Percentiles rank a stretch among this genome's conserved stretches.
Evolutionary conservation across 92 coral and sea anemone species (phyloP).

Genomic region (Phymanthus crucifer): DNA sequence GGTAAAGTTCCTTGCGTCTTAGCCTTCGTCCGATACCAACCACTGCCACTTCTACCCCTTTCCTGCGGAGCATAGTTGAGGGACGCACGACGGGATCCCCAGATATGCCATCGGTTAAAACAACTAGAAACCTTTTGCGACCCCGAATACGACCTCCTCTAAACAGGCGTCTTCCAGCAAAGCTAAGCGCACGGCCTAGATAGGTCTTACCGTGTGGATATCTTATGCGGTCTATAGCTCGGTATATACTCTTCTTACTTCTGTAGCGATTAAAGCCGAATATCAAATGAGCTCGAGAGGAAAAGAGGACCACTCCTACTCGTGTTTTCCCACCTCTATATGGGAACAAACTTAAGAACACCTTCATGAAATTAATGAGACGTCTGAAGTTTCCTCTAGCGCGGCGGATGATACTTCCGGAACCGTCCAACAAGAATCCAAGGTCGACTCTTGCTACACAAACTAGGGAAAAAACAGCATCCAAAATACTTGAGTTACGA

Average conservation of each 20-base stretch:
- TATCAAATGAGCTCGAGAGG: conserved; percentile 54
- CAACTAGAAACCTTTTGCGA: conserved; percentile 61
- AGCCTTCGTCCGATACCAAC: conserved; percentile 64
- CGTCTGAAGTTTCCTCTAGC: conserved; percentile 59
- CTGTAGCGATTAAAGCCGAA: conserved; percentile 69
- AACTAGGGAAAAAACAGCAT: conserved; percentile 19
- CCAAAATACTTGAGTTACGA: no score
- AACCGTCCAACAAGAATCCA: conserved; percentile 78
- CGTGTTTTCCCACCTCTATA: conserved; percentile 61
- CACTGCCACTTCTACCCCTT: conserved; percentile 59
- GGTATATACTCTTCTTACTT: conserved; percentile 28
- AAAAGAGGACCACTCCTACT: conserved; percentile 73
- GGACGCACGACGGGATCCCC: conserved; percentile 56
- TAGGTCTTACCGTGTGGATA: conserved; percentile 73
- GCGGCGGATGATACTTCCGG: conserved; percentile 66
- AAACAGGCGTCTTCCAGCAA: conserved; percentile 46
- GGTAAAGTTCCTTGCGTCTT: conserved; percentile 43
- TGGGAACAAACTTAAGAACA: conserved; percentile 67
- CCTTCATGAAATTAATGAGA: conserved; percentile 67
- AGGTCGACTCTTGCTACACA: conserved; percentile 68
- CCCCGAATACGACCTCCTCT: conserved; percentile 42
- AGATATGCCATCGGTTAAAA: conserved; percentile 74
- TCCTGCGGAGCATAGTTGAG: conserved; percentile 42
- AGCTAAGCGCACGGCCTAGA: conserved; percentile 62
- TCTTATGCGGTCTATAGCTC: conserved; percentile 49